A percentile compares a stretch with the other conserved stretches of the same genome.
These are phyloP conservation scores for Rhinogobio ventralis DNA, from an alignment of 2,797 vertebrate species.

Conservation along the genomic window DNA sequence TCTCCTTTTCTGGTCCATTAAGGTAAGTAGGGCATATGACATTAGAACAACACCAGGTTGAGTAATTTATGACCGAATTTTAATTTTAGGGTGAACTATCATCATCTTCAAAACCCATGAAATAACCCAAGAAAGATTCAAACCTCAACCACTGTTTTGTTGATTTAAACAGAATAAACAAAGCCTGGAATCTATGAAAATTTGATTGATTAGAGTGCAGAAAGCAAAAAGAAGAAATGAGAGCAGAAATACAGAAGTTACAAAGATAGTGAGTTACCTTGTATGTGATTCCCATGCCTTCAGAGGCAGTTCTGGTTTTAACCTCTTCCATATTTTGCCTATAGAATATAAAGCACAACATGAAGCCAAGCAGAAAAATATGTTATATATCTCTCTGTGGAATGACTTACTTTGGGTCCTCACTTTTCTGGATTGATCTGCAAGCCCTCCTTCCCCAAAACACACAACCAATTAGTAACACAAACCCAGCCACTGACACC, in stretches of 20 bases:
- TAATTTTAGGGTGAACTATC: background rate
- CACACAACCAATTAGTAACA: background rate
- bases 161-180: background rate
- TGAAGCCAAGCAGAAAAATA: background rate
- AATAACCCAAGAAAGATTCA: background rate
- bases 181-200: background rate
- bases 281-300: background rate
- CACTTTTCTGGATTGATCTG: background rate
- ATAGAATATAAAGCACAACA: background rate
- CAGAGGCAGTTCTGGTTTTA: background rate
- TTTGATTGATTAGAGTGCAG: background rate
- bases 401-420: background rate
- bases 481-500: background rate
- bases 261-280: background rate
- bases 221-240: background rate
- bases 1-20: background rate
- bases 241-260: background rate
- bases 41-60: background rate
- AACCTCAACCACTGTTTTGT: background rate
- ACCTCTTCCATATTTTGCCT: constrained; percentile 3
- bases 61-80: background rate
- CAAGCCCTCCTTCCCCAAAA: constrained; percentile 1
- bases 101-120: background rate
- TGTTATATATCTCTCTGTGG: background rate
- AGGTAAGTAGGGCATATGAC: background rate